These are phyloP conservation scores for Sylvilagus bachmani DNA, from an alignment of 2,113 vertebrate genomes.

Conservation along the genomic window DNA sequence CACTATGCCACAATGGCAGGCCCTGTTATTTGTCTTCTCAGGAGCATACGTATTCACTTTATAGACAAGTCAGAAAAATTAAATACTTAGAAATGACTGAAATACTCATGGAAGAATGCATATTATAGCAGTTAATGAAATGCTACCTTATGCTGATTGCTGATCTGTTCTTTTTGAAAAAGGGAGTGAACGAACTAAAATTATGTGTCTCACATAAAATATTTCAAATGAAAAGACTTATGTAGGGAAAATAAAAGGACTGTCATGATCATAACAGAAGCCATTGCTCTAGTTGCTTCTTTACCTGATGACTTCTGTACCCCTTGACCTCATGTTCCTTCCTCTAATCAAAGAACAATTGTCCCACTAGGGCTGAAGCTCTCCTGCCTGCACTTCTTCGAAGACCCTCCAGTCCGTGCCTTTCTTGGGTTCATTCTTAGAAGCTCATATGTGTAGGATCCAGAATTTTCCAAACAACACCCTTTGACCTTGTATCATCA, in stretches of 20 bases:
- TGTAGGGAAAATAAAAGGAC: neutral
- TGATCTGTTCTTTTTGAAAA: neutral
- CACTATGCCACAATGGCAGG: too few species aligned
- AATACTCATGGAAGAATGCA: neutral
- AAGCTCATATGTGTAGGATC: fast-evolving
- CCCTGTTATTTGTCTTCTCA: too few species aligned
- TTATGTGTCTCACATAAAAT: neutral
- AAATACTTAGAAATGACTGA: too few species aligned
- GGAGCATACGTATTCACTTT: too few species aligned
- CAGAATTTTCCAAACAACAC: too few species aligned
- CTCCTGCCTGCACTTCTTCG: neutral
- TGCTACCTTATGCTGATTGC: neutral
- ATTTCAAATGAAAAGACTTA: neutral
- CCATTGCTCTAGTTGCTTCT: too few species aligned
- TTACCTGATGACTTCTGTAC: neutral
- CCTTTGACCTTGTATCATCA: neutral
- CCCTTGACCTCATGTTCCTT: neutral
- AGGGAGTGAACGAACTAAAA: neutral
- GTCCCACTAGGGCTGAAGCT: neutral
- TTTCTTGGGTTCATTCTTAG: neutral
- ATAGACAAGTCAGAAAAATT: too few species aligned
- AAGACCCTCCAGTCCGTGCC: too few species aligned
- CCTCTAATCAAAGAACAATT: neutral
- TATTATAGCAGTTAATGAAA: neutral
- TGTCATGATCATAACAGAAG: neutral